Conservation (phyloP, 2,113 vertebrate genomes). For the Myotis yumanensis region DNA sequence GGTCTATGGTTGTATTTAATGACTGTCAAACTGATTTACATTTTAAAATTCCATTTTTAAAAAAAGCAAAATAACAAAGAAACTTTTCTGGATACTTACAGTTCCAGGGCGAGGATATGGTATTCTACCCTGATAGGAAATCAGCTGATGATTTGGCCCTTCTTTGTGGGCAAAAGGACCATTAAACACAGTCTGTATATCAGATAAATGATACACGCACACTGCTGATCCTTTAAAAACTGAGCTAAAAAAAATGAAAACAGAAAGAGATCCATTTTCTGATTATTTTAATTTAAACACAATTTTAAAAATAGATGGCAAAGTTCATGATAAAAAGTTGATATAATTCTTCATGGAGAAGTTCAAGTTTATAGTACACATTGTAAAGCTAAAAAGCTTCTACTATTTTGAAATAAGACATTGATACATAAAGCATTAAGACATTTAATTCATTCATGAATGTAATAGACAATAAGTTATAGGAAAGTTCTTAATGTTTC, state of each 20-base stretch:
- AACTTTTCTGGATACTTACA: conserved; percentile 84
- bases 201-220: conserved; percentile 96
- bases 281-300: neutral
- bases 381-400: neutral
- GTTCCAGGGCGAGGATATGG: conserved; percentile 97
- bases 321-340: neutral
- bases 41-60: conserved; percentile 57
- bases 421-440: neutral
- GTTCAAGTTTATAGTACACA: neutral
- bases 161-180: conserved; percentile 98
- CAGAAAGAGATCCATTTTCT: neutral
- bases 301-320: neutral
- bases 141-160: conserved; percentile 96
- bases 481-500: neutral
- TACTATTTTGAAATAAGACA: neutral
- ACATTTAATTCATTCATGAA: neutral
- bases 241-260: conserved; percentile 86
- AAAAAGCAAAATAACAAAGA: conserved; percentile 1
- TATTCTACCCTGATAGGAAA: conserved; percentile 97
- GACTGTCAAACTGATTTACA: neutral
- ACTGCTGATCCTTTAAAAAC: conserved; percentile 99
- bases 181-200: conserved; percentile 98
- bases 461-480: neutral
- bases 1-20: neutral
- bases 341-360: neutral